Evolutionary conservation across 2,113 vertebrate genomes (phyloP).

Genomic region (Crotalus helleri): DNA sequence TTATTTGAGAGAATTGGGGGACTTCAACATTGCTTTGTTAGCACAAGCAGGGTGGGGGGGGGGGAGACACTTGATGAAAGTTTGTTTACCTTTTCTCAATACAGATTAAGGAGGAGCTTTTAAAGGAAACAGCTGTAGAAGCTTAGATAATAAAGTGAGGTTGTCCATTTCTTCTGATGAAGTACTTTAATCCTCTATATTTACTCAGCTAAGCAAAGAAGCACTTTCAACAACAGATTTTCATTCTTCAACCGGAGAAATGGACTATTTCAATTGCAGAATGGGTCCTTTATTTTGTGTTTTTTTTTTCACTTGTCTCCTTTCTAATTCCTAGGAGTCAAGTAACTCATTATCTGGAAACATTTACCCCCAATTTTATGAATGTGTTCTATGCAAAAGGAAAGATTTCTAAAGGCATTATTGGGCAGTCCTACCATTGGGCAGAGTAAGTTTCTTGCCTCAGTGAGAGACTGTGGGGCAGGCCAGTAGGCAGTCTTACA

Average conservation of each 20-base stretch:
- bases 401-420: background rate
- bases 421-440: background rate
- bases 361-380: background rate
- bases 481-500: background rate
- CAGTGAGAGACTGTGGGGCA: background rate
- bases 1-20: background rate
- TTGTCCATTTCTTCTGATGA: constrained; percentile 32
- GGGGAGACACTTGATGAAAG: background rate
- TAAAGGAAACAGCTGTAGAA: constrained; percentile 41
- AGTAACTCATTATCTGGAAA: background rate
- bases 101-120: constrained; percentile 25
- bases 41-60: background rate
- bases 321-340: background rate
- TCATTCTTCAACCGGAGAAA: constrained; percentile 26
- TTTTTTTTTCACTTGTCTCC: background rate
- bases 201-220: constrained; percentile 25
- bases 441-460: background rate
- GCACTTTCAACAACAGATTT: constrained; percentile 28
- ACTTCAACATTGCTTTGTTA: background rate
- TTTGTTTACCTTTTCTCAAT: constrained; percentile 32
- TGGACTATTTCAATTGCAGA: background rate
- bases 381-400: background rate
- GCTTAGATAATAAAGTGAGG: constrained; percentile 5
- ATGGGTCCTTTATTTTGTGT: constrained; percentile 14
- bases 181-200: constrained; percentile 19